Percentiles rank a stretch among this genome's conserved stretches.
These are phyloP conservation scores for Carassius gibelio DNA, from an alignment of 2,113 vertebrate genomes.

Conservation along the genomic window DNA sequence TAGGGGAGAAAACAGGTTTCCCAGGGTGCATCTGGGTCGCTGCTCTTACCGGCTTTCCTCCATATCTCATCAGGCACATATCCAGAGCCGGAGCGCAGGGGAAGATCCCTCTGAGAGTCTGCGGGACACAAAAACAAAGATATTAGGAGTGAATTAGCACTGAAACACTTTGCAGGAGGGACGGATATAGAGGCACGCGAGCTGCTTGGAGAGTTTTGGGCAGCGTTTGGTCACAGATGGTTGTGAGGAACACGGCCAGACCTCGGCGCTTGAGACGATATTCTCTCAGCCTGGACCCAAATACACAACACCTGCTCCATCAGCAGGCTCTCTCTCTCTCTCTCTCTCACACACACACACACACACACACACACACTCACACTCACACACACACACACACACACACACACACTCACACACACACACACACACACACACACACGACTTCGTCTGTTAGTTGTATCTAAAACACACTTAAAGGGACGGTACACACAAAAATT, in stretches of 20 bases:
- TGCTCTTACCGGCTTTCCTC: slow-evolving; percentile 92
- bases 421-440: slow-evolving; percentile 1
- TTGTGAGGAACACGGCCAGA: slow-evolving; percentile 46
- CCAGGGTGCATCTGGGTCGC: slow-evolving; percentile 24
- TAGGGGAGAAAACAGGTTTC: slow-evolving; percentile 53
- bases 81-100: slow-evolving; percentile 82
- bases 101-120: slow-evolving; percentile 92
- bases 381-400: neutral
- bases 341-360: no score
- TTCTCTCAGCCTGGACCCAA: slow-evolving; percentile 54
- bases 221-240: slow-evolving; percentile 59
- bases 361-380: neutral
- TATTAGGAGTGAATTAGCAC: slow-evolving; percentile 49
- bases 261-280: slow-evolving; percentile 41
- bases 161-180: neutral
- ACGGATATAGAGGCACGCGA: neutral
- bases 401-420: slow-evolving; percentile 17
- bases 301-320: slow-evolving; percentile 58
- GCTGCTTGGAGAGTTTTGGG: slow-evolving; percentile 28
- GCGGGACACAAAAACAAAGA: slow-evolving; percentile 61
- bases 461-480: no score
- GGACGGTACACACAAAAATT: no score
- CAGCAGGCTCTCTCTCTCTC: slow-evolving; percentile 48
- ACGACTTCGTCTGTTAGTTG: neutral
- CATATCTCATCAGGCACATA: slow-evolving; percentile 98